Percentiles rank a stretch among this genome's conserved stretches.
These are phyloP conservation scores for Strix uralensis DNA, from an alignment of 2,113 vertebrate genomes.

Conservation along the genomic window DNA sequence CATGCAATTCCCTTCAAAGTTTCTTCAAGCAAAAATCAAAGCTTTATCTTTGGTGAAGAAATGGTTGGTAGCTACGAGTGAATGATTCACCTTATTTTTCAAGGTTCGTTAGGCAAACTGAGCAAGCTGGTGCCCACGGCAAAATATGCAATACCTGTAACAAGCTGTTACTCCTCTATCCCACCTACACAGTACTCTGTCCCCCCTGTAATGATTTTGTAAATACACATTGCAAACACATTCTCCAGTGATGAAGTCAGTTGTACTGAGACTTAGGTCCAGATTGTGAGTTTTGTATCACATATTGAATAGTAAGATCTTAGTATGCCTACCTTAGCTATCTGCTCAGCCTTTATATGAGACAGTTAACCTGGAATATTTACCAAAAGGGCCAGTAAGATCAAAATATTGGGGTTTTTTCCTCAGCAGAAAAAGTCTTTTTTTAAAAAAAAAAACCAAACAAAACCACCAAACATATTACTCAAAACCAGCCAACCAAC, in stretches of 20 bases:
- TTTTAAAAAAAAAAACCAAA: no score
- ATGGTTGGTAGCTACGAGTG: not conserved
- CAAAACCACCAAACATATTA: not conserved
- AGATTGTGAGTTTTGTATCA: not conserved
- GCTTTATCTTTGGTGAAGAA: not conserved
- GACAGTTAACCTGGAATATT: not conserved
- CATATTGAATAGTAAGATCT: no score
- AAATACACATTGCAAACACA: not conserved
- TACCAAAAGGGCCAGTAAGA: not conserved
- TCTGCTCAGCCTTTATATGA: fast-evolving
- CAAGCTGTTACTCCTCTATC: slow-evolving; percentile 3
- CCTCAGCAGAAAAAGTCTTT: not conserved
- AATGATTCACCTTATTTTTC: slow-evolving; percentile 26
- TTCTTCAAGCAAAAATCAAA: not conserved
- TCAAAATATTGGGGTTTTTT: not conserved
- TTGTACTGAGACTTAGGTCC: not conserved
- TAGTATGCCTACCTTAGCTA: fast-evolving
- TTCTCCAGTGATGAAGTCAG: not conserved
- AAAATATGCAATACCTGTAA: not conserved
- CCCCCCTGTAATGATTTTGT: not conserved
- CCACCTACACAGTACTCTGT: not conserved
- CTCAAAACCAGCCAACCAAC: not conserved
- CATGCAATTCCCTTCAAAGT: not conserved
- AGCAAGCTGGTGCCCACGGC: not conserved
- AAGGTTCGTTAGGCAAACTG: not conserved